Evolutionary conservation across 2,888 invertebrate species (phyloP), one percentile per base, ranked within the genome.

Genomic region (Nipponacmea schrenckii): DNA sequence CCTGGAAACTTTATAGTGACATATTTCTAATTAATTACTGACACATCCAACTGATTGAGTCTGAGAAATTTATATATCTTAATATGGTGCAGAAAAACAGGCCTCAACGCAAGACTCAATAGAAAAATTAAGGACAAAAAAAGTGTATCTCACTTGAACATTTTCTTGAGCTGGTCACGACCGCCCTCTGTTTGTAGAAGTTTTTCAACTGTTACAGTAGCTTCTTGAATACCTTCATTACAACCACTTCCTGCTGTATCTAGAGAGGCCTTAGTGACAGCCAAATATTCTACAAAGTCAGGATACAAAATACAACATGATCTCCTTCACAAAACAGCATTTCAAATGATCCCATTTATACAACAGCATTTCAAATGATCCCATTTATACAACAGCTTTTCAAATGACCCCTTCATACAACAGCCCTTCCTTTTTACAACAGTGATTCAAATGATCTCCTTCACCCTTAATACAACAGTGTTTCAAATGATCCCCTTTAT

Each of bases 181-280:
- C 93, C 93, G 45, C 91, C 89, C 80, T 89, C 90, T 77, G 92
- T 92, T 67, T 90, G 90, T 64, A 96, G 87, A 81, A 95, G 89
- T 4, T 91, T 88, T 69, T 92, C 91, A 1, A 96, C 90, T 85
- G 94, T 92, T 2, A 89, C 89, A 77, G 93, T 93, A 0, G 94
- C 94, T 71, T 91, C 89, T 70, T 91, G 90, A 0, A 97, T 91
- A 69, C 92, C 91, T 50, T 89, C 87, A 0, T 93, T 92, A 87
- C 97, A 97, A 93, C 69, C 67, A 1, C 76, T 74, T n/a, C 82
- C 83, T 24, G 83, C 77, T 15, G 80, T 79, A 46, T 92, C 92
- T 77, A 97, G 89, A 0, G 96, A 93, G 71, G 85, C 82, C 63
- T 93, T 92, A 0, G 97, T 96, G 0, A 97, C 94, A 78, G 92